phyloP scores from a whole-genome alignment of 2,888 invertebrate species.

The Campopleginae sp. region DNA sequence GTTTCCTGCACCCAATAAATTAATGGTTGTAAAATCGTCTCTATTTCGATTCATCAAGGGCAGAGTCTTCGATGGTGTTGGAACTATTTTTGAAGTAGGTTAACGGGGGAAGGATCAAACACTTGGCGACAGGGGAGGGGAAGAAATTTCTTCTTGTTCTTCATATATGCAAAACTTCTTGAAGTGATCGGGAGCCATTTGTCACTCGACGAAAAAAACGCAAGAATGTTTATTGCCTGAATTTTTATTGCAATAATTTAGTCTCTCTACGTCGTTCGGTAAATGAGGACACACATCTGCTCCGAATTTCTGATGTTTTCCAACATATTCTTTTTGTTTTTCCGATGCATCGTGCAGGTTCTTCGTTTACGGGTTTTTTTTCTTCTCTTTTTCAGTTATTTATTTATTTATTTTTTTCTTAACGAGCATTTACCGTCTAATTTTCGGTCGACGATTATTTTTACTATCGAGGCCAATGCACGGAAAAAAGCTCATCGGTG shows the following conservation, averaged over 20 bases:
- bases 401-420: constrained; percentile 37
- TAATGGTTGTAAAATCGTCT: constrained; percentile 11
- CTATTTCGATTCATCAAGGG: constrained; percentile 43
- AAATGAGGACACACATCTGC: constrained; percentile 73
- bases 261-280: constrained; percentile 12
- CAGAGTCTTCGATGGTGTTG: constrained; percentile 45
- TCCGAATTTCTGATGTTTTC: constrained; percentile 51
- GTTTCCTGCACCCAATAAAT: constrained; percentile 1
- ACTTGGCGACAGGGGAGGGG: not conserved
- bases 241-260: constrained; percentile 44
- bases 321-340: constrained; percentile 10
- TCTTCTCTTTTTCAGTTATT: too few relatives aligned
- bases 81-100: constrained; percentile 54
- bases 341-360: not conserved
- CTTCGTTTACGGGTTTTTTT: constrained; percentile 18
- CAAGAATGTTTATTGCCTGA: constrained; percentile 60
- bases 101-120: constrained; percentile 13
- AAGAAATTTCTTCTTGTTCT: constrained; percentile 46
- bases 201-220: constrained; percentile 54
- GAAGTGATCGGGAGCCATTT: constrained; percentile 55
- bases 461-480: constrained; percentile 72
- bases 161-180: constrained; percentile 44
- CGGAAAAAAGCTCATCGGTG: constrained; percentile 43
- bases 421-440: constrained; percentile 29
- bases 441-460: constrained; percentile 69